Evolutionary conservation across 1,140 invertebrate genomes (phyloP), one percentile per base, ranked within the genome.

Genomic region (Monomorium pharaonis): DNA sequence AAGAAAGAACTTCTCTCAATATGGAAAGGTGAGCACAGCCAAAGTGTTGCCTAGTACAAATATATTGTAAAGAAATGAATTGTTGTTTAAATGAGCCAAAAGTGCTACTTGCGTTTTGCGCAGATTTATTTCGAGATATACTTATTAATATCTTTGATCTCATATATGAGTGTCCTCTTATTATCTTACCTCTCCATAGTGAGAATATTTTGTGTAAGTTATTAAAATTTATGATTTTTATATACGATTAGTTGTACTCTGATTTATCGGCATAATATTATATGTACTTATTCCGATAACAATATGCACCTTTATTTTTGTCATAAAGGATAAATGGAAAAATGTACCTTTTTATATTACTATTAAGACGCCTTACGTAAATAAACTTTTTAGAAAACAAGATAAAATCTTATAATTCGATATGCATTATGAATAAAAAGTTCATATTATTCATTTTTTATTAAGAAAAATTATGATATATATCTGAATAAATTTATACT

Each of bases 281-380:
- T 91, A 92, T 89, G 87, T 92, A 92, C 88, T 93, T 90, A 90
- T 91, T 92, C 86, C 90, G 86, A 92, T 92, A 92, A 88, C 74
- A 70, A 89, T 91, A 92, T 91, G 89, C 87, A 92, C 88, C 90
- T 92, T 93, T 93, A 93, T 92, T 93, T 91, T 92, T 92, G 91
- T 92, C 87, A 89, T 90, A 90, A 87, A 89, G 78, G 86, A 91
- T 91, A 90, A 92, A 89, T 91, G 90, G 63, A 91, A 90, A 92
- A 92, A 88, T 93, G 89, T 92, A 92, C 89, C 89, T 92, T 91
- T 93, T 91, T 92, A 92, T 92, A 91, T 92, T 91, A 93, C 85
- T 92, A 87, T 92, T 92, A 92, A 92, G 91, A 91, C 91, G 92
- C 90, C 91, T 92, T 92, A 93, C 84, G 88, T 89, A 89, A 93